Percentiles rank a stretch among this genome's conserved stretches.
These are phyloP conservation scores for Acheta domesticus DNA, from an alignment of 2,888 invertebrate genomes.

Conservation along the genomic window DNA sequence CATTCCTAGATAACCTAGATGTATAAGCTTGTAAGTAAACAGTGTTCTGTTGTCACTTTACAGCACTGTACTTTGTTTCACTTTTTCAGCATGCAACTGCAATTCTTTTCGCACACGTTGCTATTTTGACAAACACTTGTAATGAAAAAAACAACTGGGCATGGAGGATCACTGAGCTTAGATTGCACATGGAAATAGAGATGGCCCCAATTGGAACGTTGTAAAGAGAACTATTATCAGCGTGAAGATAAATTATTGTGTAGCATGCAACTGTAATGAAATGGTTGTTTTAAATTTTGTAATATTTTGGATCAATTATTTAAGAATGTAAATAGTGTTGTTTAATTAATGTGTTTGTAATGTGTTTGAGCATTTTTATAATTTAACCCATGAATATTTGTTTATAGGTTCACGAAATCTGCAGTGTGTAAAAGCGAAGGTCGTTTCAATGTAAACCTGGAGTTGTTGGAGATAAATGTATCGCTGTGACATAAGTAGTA, in stretches of 20 bases:
- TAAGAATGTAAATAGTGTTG: neutral
- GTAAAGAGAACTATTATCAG: conserved; percentile 86
- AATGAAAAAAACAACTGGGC: conserved; percentile 84
- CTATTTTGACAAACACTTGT: conserved; percentile 91
- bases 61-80: conserved; percentile 29
- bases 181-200: conserved; percentile 92
- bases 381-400: neutral
- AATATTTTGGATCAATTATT: neutral
- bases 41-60: too few species aligned
- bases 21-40: too few species aligned
- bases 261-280: conserved; percentile 74
- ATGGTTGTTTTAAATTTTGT: conserved; percentile 51
- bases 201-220: conserved; percentile 95
- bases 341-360: neutral
- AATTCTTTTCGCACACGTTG: conserved; percentile 93
- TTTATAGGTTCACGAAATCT: conserved; percentile 75
- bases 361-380: neutral
- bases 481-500: conserved; percentile 78
- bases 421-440: conserved; percentile 90
- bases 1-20: too few species aligned
- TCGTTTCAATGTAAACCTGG: conserved; percentile 92
- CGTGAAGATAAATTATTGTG: conserved; percentile 68
- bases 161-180: conserved; percentile 94
- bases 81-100: conserved; percentile 86
- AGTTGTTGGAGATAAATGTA: conserved; percentile 92